Evolutionary conservation across 2,113 vertebrate genomes (phyloP).

Genomic region (Nanorana parkeri): DNA sequence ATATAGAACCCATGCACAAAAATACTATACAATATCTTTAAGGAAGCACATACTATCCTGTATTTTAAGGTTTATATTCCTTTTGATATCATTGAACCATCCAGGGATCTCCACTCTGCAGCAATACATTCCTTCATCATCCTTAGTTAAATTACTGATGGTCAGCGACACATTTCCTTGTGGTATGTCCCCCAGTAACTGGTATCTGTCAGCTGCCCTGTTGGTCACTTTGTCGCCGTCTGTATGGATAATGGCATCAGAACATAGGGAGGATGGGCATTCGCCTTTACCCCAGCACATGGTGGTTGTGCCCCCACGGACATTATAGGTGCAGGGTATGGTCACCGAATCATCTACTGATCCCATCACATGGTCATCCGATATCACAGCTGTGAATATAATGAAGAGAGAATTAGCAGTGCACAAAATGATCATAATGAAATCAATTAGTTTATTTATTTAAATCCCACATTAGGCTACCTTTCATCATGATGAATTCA

Average conservation of each 20-base stretch:
- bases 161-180: slow-evolving; percentile 75
- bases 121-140: slow-evolving; percentile 71
- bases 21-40: no score
- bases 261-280: slow-evolving; percentile 69
- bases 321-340: slow-evolving; percentile 69
- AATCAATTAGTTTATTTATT: no score
- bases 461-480: no score
- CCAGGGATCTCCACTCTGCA: slow-evolving; percentile 78
- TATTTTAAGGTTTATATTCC: no score
- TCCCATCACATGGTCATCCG: slow-evolving; percentile 42
- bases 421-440: no score
- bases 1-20: no score
- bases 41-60: no score
- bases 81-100: slow-evolving; percentile 72
- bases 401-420: no score
- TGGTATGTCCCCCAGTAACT: slow-evolving; percentile 54
- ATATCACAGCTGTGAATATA: no score
- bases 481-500: no score
- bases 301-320: not conserved
- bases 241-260: slow-evolving; percentile 62
- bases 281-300: slow-evolving; percentile 76
- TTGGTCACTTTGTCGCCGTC: not conserved
- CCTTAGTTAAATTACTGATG: slow-evolving; percentile 60
- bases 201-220: slow-evolving; percentile 62
- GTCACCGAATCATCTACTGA: slow-evolving; percentile 66